A percentile compares a stretch with the other conserved stretches of the same genome.
phyloP scores from a whole-genome alignment of 2,113 vertebrate genomes.

The Chiloscyllium plagiosum region DNA sequence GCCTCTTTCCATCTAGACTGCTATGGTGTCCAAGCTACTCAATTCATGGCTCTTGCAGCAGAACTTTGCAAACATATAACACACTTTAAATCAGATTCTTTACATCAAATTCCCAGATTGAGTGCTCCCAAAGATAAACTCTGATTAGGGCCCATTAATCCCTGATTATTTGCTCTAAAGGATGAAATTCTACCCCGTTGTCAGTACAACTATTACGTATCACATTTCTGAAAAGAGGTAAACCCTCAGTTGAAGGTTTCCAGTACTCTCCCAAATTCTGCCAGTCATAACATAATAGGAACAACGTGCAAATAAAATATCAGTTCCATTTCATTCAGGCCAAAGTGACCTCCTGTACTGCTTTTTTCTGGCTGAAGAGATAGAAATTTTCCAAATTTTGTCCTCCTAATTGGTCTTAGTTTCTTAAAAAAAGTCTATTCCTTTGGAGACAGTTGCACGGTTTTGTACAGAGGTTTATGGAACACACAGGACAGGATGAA shows the following conservation, averaged over 20 bases:
- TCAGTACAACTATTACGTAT: no score
- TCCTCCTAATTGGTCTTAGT: background rate
- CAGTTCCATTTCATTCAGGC: background rate
- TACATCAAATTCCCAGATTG: background rate
- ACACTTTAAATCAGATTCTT: background rate
- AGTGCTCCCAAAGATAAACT: background rate
- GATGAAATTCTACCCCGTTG: no score
- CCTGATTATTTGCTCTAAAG: no score
- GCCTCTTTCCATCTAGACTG: background rate
- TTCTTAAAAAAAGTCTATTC: background rate
- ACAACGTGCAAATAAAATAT: background rate
- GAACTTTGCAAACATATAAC: background rate
- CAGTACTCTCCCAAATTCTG: background rate
- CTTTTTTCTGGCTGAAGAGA: background rate
- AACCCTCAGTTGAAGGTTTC: background rate
- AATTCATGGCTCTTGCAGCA: background rate
- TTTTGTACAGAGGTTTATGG: background rate
- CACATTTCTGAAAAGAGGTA: no score
- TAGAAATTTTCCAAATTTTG: background rate
- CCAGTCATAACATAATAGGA: background rate
- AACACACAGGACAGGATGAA: background rate
- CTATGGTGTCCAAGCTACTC: background rate
- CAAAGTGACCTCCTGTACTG: background rate
- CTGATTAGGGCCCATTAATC: background rate
- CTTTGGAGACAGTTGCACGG: background rate